Evolutionary conservation across 2,797 vertebrate genomes (phyloP), one percentile per base, ranked within the genome.

Genomic region (Kryptolebias ocellatus): DNA sequence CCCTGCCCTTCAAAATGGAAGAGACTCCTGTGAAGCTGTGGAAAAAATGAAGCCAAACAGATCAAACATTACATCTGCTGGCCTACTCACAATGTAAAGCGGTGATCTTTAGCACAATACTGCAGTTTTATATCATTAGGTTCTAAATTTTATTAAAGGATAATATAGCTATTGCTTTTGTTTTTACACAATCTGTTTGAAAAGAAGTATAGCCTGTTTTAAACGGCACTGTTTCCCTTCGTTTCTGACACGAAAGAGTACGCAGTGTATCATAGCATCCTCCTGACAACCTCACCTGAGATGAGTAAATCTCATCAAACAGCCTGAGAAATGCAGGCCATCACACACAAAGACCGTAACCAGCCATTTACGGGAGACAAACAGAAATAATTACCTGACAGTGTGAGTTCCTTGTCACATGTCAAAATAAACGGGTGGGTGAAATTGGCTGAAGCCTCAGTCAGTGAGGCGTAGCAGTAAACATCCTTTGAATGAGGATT

Each of bases 391-490:
- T 89, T 72, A 64, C 60, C 76, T 68, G 78, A 76, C 84, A 81
- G 78, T 80, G 70, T 82, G 62, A 74, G 63, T 54, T 69, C 61
- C 73, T 77, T 85, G 82, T 89, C 87, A 91, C 72, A 90, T 92
- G 91, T 92, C 89, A 92, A 87, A 89, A 87, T 87, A 88, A 82
- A 81, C 68, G 81, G 84, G 79, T 84, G 80, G 81, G 81, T 75
- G 89, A 89, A 88, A 87, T 83, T 86, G 84, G 75, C 87, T 83
- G 79, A 72, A 89, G 81, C 83, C 60, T 56, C 47, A 83, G 71
- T 76, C 85, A 86, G 74, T 85, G 89, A 90, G 79, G 83, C 89
- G 74, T 87, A 89, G 83, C 81, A 42, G 42, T 58, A 65, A 78
- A 69, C 68, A 61, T 64, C 76, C 57, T 75, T 34, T 78, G 77